These are phyloP conservation scores for Argynnis bischoffii DNA, from an alignment of 2,888 invertebrate genomes.

Conservation along the genomic window DNA sequence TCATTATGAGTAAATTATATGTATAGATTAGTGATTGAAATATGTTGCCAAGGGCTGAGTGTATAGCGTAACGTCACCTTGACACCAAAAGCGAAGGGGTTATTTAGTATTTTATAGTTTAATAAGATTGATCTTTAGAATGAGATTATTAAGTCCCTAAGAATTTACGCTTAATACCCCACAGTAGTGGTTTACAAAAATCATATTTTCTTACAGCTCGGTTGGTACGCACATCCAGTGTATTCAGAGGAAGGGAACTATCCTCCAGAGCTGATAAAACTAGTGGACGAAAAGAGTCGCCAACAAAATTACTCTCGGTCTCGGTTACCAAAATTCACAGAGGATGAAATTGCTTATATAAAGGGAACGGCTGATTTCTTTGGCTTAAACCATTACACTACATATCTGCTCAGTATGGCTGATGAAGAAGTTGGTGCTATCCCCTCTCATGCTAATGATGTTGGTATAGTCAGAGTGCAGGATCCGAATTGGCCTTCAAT, in stretches of 20 bases:
- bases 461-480: constrained; percentile 80
- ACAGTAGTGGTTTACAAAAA: background rate
- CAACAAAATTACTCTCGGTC: constrained; percentile 80
- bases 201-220: constrained; percentile 58
- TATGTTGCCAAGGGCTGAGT: too few relatives aligned
- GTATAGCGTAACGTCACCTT: too few relatives aligned
- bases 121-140: too few relatives aligned
- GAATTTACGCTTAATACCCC: background rate
- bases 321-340: constrained; percentile 80
- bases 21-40: too few relatives aligned
- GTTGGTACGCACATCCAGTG: constrained; percentile 82
- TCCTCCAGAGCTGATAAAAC: constrained; percentile 76
- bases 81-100: too few relatives aligned
- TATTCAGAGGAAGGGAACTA: constrained; percentile 82
- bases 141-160: background rate
- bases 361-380: constrained; percentile 77
- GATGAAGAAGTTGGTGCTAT: constrained; percentile 67
- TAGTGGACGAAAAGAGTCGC: constrained; percentile 78
- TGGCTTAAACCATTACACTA: constrained; percentile 77
- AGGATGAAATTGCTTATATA: constrained; percentile 72
- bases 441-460: constrained; percentile 84
- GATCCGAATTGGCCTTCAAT: constrained; percentile 84
- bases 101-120: too few relatives aligned
- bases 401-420: constrained; percentile 72
- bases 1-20: too few relatives aligned